phyloP scores from a whole-genome alignment of 2,888 invertebrate species.

The Unio pictorum region DNA sequence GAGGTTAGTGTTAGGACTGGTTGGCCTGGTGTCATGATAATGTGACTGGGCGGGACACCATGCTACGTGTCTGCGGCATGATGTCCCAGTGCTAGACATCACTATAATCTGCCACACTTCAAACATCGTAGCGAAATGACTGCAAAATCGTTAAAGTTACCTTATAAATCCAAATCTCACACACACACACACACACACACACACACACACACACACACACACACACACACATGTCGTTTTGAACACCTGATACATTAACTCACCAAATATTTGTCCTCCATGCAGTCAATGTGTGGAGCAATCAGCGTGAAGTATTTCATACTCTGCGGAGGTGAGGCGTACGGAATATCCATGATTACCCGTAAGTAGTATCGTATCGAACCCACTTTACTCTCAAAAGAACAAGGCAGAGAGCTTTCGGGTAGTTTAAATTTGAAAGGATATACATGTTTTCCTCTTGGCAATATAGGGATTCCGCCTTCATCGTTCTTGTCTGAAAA shows the following conservation, averaged over 20 bases:
- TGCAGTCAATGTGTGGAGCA: slow-evolving; percentile 85
- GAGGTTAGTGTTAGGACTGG: too few species aligned
- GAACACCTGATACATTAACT: slow-evolving; percentile 44
- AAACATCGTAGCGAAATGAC: too few species aligned
- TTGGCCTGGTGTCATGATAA: too few species aligned
- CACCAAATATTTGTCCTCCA: slow-evolving; percentile 85
- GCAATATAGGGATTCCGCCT: slow-evolving; percentile 76
- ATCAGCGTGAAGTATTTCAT: slow-evolving; percentile 86
- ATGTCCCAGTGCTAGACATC: too few species aligned
- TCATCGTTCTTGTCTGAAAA: slow-evolving; percentile 65
- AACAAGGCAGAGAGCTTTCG: slow-evolving; percentile 82
- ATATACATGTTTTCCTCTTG: slow-evolving; percentile 81
- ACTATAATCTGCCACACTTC: too few species aligned
- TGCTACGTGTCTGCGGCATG: too few species aligned
- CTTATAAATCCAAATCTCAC: too few species aligned
- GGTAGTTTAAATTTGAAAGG: slow-evolving; percentile 82
- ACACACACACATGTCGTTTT: too few species aligned
- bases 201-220: too few species aligned
- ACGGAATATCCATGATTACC: slow-evolving; percentile 81
- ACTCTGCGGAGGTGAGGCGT: slow-evolving; percentile 84
- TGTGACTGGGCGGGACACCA: too few species aligned
- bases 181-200: too few species aligned
- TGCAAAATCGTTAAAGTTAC: too few species aligned
- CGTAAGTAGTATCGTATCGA: slow-evolving; percentile 80
- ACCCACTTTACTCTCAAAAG: slow-evolving; percentile 83